Evolutionary conservation across 2,888 invertebrate species (phyloP), one percentile per base, ranked within the genome.

Genomic region (Drosophila affinis): DNA sequence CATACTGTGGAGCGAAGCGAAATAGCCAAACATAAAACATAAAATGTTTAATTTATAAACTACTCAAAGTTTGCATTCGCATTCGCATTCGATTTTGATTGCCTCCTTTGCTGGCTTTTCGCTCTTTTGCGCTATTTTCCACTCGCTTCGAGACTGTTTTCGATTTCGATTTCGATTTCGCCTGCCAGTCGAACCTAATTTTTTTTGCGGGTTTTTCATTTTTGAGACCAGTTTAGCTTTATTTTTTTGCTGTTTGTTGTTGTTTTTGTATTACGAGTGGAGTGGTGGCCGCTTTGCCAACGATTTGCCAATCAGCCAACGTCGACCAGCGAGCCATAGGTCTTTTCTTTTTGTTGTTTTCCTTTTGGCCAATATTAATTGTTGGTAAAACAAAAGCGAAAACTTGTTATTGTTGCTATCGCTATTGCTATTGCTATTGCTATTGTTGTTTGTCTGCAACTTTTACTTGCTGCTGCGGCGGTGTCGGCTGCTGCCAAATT

Each of bases 161-260:
- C 56, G 52, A 65, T 34, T 48, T 59, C 47, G 55, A 60, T 17
- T 47, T 55, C 52, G 78, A 76, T 75, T 87, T 62, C 60, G 64
- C 67, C 77, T 79, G 53, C 75, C 58, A 39, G 14, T 39, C 39
- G n/a, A 81, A 84, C 79, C 79, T 72, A 87, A 76, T 87, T 89
- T 81, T 29, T 32, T 10, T 77, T 85, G 88, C 74, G 71, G 70
- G 72, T 89, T 89, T 87, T 81, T 72, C 56, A 57, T 77, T 60
- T 71, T 67, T 29, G 79, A 87, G 87, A 85, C 84, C 82, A 89
- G 89, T 89, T 89, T 79, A 39, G 75, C 59, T 57, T 53, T 56
- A 3, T 21, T 4, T 62, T 39, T 32, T 61, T 52, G 45, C n/a
- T 51, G 45, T 18, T 51, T 45, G 39, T 24, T 18, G 48, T 73